Evolutionary conservation across 2,888 invertebrate species (phyloP), one percentile per base, ranked within the genome.

Genomic region (Thelaira solivaga): DNA sequence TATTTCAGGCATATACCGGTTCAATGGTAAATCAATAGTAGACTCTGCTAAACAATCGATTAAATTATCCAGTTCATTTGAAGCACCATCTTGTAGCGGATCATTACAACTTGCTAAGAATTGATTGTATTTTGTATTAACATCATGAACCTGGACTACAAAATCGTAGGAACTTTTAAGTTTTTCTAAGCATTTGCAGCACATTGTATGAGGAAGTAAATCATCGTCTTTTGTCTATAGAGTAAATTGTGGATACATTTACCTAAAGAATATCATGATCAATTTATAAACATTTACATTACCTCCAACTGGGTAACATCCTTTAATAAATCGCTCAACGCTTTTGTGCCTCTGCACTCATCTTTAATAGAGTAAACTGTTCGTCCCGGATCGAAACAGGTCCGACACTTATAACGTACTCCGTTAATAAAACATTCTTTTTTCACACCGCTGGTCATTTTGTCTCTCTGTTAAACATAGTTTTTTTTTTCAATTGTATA

Each of bases 1-100:
- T 2, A 82, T 80, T 72, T 85, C 85, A 10, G 49, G 39, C 59
- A 61, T 13, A 26, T 69, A 74, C 16, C 53, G 73, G 7, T 65
- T 34, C 4, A 78, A 24, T 41, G 83, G 80, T 11, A 86, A 85
- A 51, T 86, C 86, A 10, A 86, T 86, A 4, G 86, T 83, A 2
- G 83, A 76, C 57, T 86, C 86, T 5, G 84, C 80, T 3, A 86
- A 68, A 34, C 86, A 86, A 29, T 86, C 86, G 2, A 64, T 68
- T 51, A 65, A 64, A 16, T 43, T 43, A 36, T 74, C 69, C 10
- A 18, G 22, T 1, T 34, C 47, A n/a, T 34, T 59, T 8, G 24
- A 5, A 36, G 8, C 11, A 4, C 31, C 24, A 8, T 34, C 53
- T 16, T 71, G 45, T 0, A 71, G 43, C 2, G 74, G 69, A 55